Percentiles rank a stretch among this genome's conserved stretches.
phyloP scores from a whole-genome alignment of 1,140 invertebrate genomes.

The Stenopsyche tienmushanensis region DNA sequence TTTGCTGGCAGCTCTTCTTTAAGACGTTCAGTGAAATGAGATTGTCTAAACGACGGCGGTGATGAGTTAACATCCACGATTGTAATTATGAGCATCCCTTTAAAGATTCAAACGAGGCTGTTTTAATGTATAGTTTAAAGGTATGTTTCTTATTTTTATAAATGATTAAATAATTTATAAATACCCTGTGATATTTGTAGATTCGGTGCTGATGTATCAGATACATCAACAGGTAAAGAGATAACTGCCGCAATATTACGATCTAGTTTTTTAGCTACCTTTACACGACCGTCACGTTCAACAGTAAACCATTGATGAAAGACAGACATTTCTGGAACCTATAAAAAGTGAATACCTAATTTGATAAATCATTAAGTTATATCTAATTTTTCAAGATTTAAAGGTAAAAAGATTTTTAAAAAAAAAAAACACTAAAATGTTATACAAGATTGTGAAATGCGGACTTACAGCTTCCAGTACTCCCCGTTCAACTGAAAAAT shows the following conservation, averaged over 20 bases:
- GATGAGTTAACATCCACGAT: slow-evolving; percentile 79
- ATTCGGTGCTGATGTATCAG: slow-evolving; percentile 75
- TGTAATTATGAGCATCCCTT: slow-evolving; percentile 79
- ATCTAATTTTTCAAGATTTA: not conserved
- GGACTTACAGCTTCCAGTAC: too few species aligned
- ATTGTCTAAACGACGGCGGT: slow-evolving; percentile 66
- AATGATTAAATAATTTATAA: not conserved
- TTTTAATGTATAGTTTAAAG: not conserved
- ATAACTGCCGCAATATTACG: slow-evolving; percentile 72
- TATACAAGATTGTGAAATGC: too few species aligned
- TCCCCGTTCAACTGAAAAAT: too few species aligned
- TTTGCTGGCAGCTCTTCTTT: slow-evolving; percentile 82
- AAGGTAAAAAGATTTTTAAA: not conserved
- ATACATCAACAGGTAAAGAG: slow-evolving; percentile 75
- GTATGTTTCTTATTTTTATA: not conserved
- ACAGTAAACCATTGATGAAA: slow-evolving; percentile 74
- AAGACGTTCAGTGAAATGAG: slow-evolving; percentile 68
- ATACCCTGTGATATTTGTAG: slow-evolving; percentile 76
- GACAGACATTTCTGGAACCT: slow-evolving; percentile 54
- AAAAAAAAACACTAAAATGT: not conserved
- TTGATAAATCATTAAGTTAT: not conserved
- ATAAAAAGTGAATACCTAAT: not conserved
- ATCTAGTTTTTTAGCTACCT: slow-evolving; percentile 65
- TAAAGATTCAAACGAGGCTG: not conserved
- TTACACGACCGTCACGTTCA: slow-evolving; percentile 67